A percentile compares a stretch with the other conserved stretches of the same genome.
Conservation (phyloP, 1,140 invertebrate species). For the Trigoniulus corallinus region DNA sequence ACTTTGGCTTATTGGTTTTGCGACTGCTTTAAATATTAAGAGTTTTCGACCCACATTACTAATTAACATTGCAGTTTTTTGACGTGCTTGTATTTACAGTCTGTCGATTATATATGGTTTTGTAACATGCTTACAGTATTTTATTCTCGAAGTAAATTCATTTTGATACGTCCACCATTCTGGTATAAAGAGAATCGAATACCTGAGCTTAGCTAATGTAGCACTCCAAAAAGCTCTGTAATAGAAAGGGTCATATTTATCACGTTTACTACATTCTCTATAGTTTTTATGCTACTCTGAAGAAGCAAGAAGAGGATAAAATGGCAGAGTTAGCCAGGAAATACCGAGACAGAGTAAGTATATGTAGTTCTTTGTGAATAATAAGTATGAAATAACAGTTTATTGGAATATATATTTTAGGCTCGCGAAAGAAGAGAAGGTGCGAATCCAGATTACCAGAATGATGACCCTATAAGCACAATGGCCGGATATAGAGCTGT, state of each 20-base stretch:
- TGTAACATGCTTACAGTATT: too few relatives aligned
- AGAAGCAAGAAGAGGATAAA: constrained; percentile 90
- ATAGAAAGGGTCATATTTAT: too few relatives aligned
- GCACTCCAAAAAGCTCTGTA: background rate
- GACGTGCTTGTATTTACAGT: too few relatives aligned
- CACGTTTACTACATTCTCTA: background rate
- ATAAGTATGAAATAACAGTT: background rate
- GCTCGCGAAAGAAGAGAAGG: constrained; percentile 88
- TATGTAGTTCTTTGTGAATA: too few relatives aligned
- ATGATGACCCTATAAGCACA: constrained; percentile 65
- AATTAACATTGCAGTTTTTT: too few relatives aligned
- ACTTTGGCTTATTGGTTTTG: too few relatives aligned
- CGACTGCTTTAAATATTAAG: too few relatives aligned
- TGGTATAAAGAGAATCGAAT: background rate
- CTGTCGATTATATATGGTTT: too few relatives aligned
- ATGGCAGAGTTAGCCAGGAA: constrained; percentile 89
- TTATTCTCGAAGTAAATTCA: too few relatives aligned
- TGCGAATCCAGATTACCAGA: constrained; percentile 53
- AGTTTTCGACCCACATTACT: too few relatives aligned
- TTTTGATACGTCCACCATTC: constrained; percentile 1
- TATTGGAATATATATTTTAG: constrained; percentile 11
- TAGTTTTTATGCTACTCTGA: constrained; percentile 80
- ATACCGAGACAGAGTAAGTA: constrained; percentile 58
- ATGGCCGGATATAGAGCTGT: constrained; percentile 86
- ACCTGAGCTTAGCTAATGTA: too few relatives aligned